These are phyloP conservation scores for Alloscopus bannaensis DNA, from an alignment of 2,888 invertebrate species.

Conservation along the genomic window DNA sequence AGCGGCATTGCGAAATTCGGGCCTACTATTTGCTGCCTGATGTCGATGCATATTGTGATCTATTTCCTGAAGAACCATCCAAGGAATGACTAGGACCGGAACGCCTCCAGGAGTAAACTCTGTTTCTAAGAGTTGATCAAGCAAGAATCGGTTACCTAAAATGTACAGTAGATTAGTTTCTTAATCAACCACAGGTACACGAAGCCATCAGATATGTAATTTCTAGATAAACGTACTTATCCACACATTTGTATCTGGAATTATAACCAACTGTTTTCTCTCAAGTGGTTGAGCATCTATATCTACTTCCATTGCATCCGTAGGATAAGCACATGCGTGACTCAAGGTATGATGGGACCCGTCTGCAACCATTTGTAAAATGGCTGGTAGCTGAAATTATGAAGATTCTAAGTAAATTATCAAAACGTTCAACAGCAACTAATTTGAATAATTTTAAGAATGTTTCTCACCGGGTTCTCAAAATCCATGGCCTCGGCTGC, in stretches of 20 bases:
- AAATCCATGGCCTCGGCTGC: conserved; percentile 19
- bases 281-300: conserved; percentile 8
- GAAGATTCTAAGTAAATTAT: neutral
- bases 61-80: conserved; percentile 72
- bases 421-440: neutral
- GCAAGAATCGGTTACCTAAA: conserved; percentile 35
- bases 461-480: conserved; percentile 12
- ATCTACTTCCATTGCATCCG: conserved; percentile 54
- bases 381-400: conserved; percentile 44
- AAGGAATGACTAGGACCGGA: conserved; percentile 63
- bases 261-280: conserved; percentile 49
- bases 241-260: conserved; percentile 71
- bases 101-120: conserved; percentile 40
- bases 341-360: neutral
- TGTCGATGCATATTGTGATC: conserved; percentile 53
- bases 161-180: too few relatives aligned
- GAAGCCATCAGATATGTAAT: too few relatives aligned
- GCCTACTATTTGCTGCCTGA: neutral
- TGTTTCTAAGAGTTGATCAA: conserved; percentile 57
- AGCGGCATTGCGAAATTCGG: conserved; percentile 33
- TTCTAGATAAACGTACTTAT: conserved; percentile 60
- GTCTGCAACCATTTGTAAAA: conserved; percentile 42
- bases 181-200: too few relatives aligned
- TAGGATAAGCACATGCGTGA: neutral
- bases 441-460: neutral